Base-by-base conservation (phyloP, 2,113 vertebrate species). In the Corynorhinus townsendii region DNA sequence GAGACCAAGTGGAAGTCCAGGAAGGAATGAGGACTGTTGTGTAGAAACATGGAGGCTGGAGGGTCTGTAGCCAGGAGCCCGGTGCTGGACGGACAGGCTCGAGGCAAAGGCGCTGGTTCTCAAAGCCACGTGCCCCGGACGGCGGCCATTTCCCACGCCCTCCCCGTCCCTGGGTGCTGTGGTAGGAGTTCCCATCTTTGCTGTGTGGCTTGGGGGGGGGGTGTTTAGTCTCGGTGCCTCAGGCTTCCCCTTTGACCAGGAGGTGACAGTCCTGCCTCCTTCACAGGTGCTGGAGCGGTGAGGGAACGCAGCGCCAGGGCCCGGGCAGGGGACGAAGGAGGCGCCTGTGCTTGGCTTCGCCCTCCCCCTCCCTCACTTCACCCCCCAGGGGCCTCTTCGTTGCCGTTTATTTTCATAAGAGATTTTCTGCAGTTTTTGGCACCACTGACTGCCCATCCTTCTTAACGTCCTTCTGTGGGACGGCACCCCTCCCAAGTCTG, bases 311-410 rank as follows among this genome's bases (percentile, higher is more conserved):
- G 54, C 20, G 5, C 16, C 54, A 3, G 73, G 52, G 89, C 12
- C 76, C 84, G 80, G 90, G 56, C 89, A 69, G n/a, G 49, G 28
- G 79, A 94, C 33, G 92, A 66, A 69, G 90, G 83, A 88, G 35
- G 77, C 0, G 0, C 43, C 82, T n/a, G 5, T 47, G 35, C 52
- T 43, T 66, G 79, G 75, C 79, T 8, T 28, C 66, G 17, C 47
- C 7, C 52, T 54, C 56, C 77, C 33, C 45, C 16, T 93, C 43
- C 12, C 14, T 81, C 68, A 3, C 12, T 20, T 35, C 9, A 3
- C 11, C 54, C n/a, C 26, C 92, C 43, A 54, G 80, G 80, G 73
- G 54, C 76, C 43, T 89, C 94, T 66, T 54, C 30, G 71, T 87
- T 26, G 73, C 76, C 20, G 2, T 38, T 49, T 83, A 56, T 15